Evolutionary conservation across 53 echinoderm and acorn worm species (phyloP).

Genomic region (Antedon mediterranea): DNA sequence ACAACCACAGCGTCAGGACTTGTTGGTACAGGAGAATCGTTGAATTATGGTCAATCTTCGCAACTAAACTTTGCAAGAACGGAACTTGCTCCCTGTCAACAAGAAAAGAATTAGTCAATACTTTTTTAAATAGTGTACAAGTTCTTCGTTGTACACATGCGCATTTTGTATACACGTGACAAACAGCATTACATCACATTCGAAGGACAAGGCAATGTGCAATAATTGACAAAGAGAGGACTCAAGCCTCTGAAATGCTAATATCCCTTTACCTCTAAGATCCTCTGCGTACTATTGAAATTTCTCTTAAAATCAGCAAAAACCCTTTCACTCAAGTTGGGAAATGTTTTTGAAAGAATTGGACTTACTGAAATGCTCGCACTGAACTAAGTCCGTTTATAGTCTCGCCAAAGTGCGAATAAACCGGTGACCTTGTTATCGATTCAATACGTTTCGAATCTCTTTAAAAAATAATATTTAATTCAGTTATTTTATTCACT

Average conservation of each 20-base stretch:
- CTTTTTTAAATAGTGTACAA: too few relatives aligned
- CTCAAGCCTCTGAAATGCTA: too few relatives aligned
- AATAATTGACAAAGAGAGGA: too few relatives aligned
- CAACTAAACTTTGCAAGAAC: conserved; percentile 49
- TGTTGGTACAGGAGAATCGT: conserved; percentile 58
- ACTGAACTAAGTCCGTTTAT: not conserved
- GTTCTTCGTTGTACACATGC: too few relatives aligned
- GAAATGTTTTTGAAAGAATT: not conserved
- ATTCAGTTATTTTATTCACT: not conserved
- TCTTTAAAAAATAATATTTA: not conserved
- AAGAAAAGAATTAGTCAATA: not conserved
- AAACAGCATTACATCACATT: too few relatives aligned
- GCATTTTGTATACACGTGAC: too few relatives aligned
- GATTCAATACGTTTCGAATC: not conserved
- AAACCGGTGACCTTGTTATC: not conserved
- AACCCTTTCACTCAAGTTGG: too few relatives aligned
- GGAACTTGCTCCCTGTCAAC: conserved; percentile 32
- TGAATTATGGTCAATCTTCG: conserved; percentile 54
- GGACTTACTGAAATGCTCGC: not conserved
- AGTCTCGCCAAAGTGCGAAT: not conserved
- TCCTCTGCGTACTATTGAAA: too few relatives aligned
- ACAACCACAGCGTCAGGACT: conserved; percentile 71
- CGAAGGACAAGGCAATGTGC: too few relatives aligned
- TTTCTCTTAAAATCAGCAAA: too few relatives aligned
- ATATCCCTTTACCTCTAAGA: too few relatives aligned